phyloP scores from a whole-genome alignment of 2,797 vertebrate genomes.

The Manis pentadactyla region DNA sequence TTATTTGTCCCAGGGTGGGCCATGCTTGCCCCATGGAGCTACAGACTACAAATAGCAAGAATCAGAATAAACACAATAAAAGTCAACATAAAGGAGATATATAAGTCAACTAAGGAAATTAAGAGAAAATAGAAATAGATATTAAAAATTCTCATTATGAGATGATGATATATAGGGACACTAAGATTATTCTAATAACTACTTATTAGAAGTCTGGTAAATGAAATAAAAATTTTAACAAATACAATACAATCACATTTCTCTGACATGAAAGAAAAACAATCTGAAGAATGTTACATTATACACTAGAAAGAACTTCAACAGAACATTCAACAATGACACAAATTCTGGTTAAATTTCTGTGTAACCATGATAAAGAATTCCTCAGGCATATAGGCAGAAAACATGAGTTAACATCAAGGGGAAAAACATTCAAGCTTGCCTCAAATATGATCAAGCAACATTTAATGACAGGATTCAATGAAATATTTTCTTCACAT shows the following conservation, averaged over 20 bases:
- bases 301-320: not conserved
- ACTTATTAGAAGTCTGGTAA: not conserved
- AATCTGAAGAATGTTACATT: not conserved
- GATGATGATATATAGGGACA: not conserved
- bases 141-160: not conserved
- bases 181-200: not conserved
- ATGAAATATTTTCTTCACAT: not conserved
- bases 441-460: not conserved
- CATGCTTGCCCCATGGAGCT: too few species aligned
- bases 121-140: not conserved
- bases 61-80: not conserved
- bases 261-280: not conserved
- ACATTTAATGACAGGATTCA: not conserved
- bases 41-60: not conserved
- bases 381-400: not conserved
- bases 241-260: not conserved
- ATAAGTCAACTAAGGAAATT: not conserved
- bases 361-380: not conserved
- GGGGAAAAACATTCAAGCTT: not conserved
- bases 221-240: not conserved
- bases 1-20: too few species aligned
- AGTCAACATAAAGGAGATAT: not conserved
- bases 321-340: not conserved
- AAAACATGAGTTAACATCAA: not conserved
- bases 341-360: slow-evolving; percentile 8